Conservation (phyloP, 1,140 invertebrate species). For the Lasioglossum baleicum region DNA sequence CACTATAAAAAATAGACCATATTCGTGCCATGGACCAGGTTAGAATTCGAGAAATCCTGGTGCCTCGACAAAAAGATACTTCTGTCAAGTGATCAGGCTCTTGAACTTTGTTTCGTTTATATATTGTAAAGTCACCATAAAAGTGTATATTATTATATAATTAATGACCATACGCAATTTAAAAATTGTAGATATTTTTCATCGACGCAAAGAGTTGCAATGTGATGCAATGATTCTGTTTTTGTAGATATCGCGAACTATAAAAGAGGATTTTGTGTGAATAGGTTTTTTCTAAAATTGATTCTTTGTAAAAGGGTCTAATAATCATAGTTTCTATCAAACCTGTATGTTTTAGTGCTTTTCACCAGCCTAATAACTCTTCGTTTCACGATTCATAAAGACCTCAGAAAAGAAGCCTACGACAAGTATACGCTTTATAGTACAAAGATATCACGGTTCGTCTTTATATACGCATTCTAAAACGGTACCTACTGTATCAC, state of each 20-base stretch:
- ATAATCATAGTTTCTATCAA: conserved; percentile 82
- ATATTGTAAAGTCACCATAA: conserved; percentile 69
- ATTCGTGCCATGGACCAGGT: conserved; percentile 63
- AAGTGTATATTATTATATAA: conserved; percentile 73
- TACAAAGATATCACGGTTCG: background rate
- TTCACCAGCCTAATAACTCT: conserved; percentile 43
- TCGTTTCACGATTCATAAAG: conserved; percentile 28
- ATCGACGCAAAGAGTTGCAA: conserved; percentile 76
- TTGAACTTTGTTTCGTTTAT: conserved; percentile 65
- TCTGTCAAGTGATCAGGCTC: conserved; percentile 52
- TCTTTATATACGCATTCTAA: background rate
- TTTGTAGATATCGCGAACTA: conserved; percentile 78
- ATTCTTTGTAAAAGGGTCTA: conserved; percentile 81
- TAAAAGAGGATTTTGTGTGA: conserved; percentile 79
- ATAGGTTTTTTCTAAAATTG: conserved; percentile 80
- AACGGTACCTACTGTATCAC: background rate
- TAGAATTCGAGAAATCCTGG: conserved; percentile 49
- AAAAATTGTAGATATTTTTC: conserved; percentile 80
- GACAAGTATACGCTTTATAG: background rate
- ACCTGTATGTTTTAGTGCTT: conserved; percentile 57
- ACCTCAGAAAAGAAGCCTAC: conserved; percentile 28
- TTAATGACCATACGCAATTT: conserved; percentile 67
- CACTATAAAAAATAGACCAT: conserved; percentile 21
- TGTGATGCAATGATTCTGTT: conserved; percentile 79
- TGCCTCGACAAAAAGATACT: conserved; percentile 38